phyloP scores from a whole-genome alignment of 92 coral and sea anemone species.

The Muricea muricata region DNA sequence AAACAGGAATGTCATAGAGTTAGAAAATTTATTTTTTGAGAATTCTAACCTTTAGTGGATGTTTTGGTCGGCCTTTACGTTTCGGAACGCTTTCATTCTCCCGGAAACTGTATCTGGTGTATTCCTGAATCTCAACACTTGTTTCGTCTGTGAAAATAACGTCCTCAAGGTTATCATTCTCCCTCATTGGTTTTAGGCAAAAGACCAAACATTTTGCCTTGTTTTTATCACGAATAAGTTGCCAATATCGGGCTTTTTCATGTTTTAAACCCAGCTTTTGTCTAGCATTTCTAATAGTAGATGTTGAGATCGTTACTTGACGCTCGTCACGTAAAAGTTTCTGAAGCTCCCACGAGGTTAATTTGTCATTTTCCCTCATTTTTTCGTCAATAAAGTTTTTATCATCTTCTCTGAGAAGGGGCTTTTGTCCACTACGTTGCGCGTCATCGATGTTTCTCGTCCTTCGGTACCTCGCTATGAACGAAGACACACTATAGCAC shows the following conservation, averaged over 20 bases:
- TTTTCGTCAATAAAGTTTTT: slow-evolving; percentile 23
- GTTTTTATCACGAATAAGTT: slow-evolving; percentile 31
- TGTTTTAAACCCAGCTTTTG: slow-evolving; percentile 42
- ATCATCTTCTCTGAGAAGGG: neutral
- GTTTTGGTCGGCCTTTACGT: slow-evolving; percentile 37
- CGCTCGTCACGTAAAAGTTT: neutral
- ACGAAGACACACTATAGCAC: neutral
- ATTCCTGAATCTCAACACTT: slow-evolving; percentile 21
- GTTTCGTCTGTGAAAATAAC: slow-evolving; percentile 40
- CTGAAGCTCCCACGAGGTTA: slow-evolving; percentile 42
- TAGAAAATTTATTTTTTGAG: neutral
- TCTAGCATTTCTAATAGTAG: slow-evolving; percentile 27
- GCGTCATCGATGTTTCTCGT: neutral
- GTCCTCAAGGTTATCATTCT: slow-evolving; percentile 8
- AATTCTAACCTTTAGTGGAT: slow-evolving; percentile 7
- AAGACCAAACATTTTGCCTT: slow-evolving; percentile 20
- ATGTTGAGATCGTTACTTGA: neutral
- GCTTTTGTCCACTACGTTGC: neutral
- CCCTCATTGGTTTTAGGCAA: slow-evolving; percentile 9
- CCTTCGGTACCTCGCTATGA: neutral
- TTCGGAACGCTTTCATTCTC: slow-evolving; percentile 27
- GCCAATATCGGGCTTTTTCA: slow-evolving; percentile 39
- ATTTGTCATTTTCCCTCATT: slow-evolving; percentile 47
- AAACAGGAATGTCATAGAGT: neutral
- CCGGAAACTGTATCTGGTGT: slow-evolving; percentile 22